Conservation (phyloP, 2,113 vertebrate species). For the Trematomus loennbergii region DNA sequence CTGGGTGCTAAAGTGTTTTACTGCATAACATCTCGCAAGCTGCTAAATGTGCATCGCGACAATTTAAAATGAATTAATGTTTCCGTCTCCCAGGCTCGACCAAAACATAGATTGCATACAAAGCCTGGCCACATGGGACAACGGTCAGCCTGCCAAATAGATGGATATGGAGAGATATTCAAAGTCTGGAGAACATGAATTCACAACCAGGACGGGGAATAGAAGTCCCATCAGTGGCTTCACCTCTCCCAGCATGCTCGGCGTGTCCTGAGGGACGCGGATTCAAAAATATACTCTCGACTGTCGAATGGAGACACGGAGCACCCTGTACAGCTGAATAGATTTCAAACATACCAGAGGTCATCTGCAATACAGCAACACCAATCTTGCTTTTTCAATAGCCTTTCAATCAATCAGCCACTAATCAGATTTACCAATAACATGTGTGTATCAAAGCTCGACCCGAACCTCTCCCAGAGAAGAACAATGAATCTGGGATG, state of each 20-base stretch:
- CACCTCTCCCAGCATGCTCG: slow-evolving; percentile 82
- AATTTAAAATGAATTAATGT: slow-evolving; percentile 68
- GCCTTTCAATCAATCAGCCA: slow-evolving; percentile 66
- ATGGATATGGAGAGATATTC: slow-evolving; percentile 79
- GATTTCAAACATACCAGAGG: slow-evolving; percentile 58
- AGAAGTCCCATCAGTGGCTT: slow-evolving; percentile 80
- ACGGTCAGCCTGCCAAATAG: slow-evolving; percentile 74
- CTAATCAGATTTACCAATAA: slow-evolving; percentile 64
- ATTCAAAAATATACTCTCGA: slow-evolving; percentile 78
- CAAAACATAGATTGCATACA: slow-evolving; percentile 65
- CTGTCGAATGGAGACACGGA: slow-evolving; percentile 71
- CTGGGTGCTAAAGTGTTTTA: slow-evolving; percentile 58
- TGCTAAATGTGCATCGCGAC: slow-evolving; percentile 69
- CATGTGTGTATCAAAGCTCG: slow-evolving; percentile 59
- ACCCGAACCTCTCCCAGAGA: slow-evolving; percentile 57
- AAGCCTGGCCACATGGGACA: slow-evolving; percentile 67
- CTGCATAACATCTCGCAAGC: slow-evolving; percentile 50
- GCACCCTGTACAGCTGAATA: slow-evolving; percentile 60
- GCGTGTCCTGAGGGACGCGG: slow-evolving; percentile 73
- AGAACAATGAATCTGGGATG: slow-evolving; percentile 75
- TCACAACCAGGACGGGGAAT: slow-evolving; percentile 83
- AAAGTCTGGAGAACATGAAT: slow-evolving; percentile 78
- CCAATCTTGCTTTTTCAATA: slow-evolving; percentile 39
- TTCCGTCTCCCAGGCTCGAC: slow-evolving; percentile 55
- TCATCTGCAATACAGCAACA: slow-evolving; percentile 46